Evolutionary conservation across 1,140 invertebrate genomes (phyloP), one percentile per base, ranked within the genome.

Genomic region (Stegodyphus mimosarum): DNA sequence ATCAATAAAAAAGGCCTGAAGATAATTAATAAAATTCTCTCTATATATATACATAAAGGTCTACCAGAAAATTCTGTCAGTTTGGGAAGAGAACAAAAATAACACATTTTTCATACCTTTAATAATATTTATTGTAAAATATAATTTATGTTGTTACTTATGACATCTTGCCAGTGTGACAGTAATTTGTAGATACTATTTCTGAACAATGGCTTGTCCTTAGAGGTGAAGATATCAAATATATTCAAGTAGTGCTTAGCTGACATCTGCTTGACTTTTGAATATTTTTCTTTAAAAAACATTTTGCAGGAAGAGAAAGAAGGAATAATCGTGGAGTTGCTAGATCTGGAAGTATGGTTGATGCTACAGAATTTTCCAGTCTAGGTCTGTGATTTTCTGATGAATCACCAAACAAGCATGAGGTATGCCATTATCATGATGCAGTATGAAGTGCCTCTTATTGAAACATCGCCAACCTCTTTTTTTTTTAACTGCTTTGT

Each of bases 301-400:
- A 81, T 84, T 73, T 66, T 52, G 77, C n/a, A 89, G 64, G 7
- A 76, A 72, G 3, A 67, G 13, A 69, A 92, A 92, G 63, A 92
- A 87, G 83, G 90, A 89, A 84, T 87, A 91, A 71, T 92, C 90
- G 90, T n/a, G n/a, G n/a, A n/a, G 90, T 86, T 90, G 89, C 7
- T 91, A 64, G 87, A 92, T 90, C 76, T 89, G 90, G 86, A 87
- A 90, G 88, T 90, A 92, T 74, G 90, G 90, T 88, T 90, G 90
- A 89, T 92, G 90, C 7, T 72, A 87, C 74, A 92, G 91, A 88
- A 90, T 88, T 79, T 91, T 89, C 90, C 89, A 91, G 67, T 88
- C 89, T 87, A 92, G 88, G 88, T 91, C 87, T 80, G 88, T 67
- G 72, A 91, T 70, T 33, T 66, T 86, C 49, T 66, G 2, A 11